These are phyloP conservation scores for Rhimphoctona megacephalus DNA, from an alignment of 2,888 invertebrate genomes.

Conservation along the genomic window DNA sequence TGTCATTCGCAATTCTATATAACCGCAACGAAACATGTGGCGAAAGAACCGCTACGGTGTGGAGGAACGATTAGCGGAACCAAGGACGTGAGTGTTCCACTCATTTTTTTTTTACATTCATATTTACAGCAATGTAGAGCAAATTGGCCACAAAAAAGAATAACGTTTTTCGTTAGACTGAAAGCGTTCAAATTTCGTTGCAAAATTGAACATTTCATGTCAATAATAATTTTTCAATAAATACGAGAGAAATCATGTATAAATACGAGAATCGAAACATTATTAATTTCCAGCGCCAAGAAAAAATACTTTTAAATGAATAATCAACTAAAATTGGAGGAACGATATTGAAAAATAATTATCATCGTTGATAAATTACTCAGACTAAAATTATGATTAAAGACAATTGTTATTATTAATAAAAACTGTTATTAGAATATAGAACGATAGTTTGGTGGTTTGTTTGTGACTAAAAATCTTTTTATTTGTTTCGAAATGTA, in stretches of 20 bases:
- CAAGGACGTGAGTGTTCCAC: constrained; percentile 63
- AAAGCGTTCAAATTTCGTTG: not conserved
- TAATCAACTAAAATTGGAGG: too few species aligned
- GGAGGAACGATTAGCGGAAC: constrained; percentile 53
- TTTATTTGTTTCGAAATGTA: not conserved
- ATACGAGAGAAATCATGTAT: too few species aligned
- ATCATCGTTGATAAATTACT: not conserved
- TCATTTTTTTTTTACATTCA: constrained; percentile 31
- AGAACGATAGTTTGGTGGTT: not conserved
- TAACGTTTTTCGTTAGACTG: not conserved
- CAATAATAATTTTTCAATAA: not conserved
- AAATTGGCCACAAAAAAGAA: not conserved
- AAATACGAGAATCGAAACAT: not conserved
- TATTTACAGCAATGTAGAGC: constrained; percentile 3
- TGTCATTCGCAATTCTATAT: constrained; percentile 17
- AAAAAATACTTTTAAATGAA: too few species aligned
- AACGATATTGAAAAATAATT: too few species aligned
- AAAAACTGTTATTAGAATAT: not conserved
- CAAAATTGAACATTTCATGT: not conserved
- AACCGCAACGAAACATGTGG: constrained; percentile 30
- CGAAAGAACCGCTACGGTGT: constrained; percentile 15
- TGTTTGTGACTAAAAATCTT: not conserved
- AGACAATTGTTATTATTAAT: not conserved
- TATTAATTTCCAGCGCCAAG: too few species aligned
- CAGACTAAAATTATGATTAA: not conserved